Percentiles rank a stretch among this genome's conserved stretches.
Conservation (phyloP, 2,888 invertebrate species). For the Lepeophtheirus nordmannii region DNA sequence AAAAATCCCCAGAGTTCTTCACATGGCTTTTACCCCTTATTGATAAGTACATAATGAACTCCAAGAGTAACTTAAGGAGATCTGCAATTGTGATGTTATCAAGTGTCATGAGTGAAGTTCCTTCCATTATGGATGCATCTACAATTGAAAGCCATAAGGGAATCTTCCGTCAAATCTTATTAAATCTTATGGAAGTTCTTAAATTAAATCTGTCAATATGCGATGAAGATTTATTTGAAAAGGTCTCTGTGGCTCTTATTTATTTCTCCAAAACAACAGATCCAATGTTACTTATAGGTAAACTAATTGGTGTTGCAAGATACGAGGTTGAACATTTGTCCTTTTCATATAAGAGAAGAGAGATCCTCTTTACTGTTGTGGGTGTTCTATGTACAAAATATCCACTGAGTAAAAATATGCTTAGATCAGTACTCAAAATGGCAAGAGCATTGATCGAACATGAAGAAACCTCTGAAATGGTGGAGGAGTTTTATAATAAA, state of each 20-base stretch:
- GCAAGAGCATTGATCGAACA: neutral
- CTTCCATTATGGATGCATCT: neutral
- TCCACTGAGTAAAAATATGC: neutral
- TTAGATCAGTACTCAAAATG: neutral
- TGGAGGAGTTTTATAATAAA: neutral
- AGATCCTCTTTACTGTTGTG: constrained; percentile 1
- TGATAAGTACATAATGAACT: neutral
- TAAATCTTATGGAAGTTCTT: constrained; percentile 2
- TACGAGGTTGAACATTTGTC: neutral
- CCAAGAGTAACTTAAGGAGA: neutral
- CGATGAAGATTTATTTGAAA: neutral
- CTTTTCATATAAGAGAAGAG: neutral
- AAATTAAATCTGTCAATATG: neutral
- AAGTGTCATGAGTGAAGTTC: neutral
- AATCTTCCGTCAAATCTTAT: neutral
- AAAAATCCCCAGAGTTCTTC: neutral
- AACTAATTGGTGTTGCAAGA: neutral
- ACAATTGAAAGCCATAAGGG: neutral
- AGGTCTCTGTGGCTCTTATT: constrained; percentile 4
- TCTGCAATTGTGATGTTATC: neutral
- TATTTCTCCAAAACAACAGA: neutral
- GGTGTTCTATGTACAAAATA: neutral
- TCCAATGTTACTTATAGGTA: neutral
- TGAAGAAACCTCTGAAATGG: neutral
- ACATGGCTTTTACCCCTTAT: neutral